Evolutionary conservation across 1,140 invertebrate genomes (phyloP).

Genomic region (Nomia melanderi): DNA sequence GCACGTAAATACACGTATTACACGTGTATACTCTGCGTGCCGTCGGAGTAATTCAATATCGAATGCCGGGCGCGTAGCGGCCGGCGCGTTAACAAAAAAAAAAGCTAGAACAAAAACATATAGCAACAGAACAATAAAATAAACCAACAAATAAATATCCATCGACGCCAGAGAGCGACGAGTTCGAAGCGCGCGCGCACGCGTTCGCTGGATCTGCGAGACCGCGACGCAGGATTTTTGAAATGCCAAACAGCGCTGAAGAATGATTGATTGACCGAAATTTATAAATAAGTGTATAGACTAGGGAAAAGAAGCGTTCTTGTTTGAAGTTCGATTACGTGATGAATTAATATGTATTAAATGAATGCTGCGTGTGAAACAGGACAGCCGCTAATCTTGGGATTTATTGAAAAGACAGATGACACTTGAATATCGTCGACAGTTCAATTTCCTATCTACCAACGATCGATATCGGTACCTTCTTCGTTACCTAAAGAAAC

Average conservation of each 20-base stretch:
- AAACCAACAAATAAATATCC: constrained; percentile 24
- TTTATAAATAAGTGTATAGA: not conserved
- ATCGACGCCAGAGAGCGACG: not conserved
- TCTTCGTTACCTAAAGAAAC: too few relatives aligned
- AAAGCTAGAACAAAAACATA: not conserved
- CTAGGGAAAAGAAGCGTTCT: too few relatives aligned
- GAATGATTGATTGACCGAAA: constrained; percentile 32
- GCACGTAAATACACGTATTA: not conserved
- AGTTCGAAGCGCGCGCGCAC: constrained; percentile 10
- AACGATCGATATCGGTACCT: too few relatives aligned
- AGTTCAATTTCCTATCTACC: too few relatives aligned
- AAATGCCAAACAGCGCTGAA: constrained; percentile 32
- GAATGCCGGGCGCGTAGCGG: not conserved
- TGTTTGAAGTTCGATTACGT: too few relatives aligned
- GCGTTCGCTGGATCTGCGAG: not conserved
- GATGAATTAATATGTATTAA: too few relatives aligned
- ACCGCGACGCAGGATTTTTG: constrained; percentile 10
- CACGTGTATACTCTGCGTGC: too few relatives aligned
- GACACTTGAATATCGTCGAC: too few relatives aligned
- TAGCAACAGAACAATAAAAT: not conserved
- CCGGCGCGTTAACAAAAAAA: not conserved
- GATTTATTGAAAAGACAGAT: too few relatives aligned
- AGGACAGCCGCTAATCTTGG: too few relatives aligned
- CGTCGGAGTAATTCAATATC: not conserved
- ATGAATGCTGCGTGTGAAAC: too few relatives aligned